Evolutionary conservation across 2,113 vertebrate species (phyloP), one percentile per base, ranked within the genome.

Genomic region (Coptodon bakossiorum): DNA sequence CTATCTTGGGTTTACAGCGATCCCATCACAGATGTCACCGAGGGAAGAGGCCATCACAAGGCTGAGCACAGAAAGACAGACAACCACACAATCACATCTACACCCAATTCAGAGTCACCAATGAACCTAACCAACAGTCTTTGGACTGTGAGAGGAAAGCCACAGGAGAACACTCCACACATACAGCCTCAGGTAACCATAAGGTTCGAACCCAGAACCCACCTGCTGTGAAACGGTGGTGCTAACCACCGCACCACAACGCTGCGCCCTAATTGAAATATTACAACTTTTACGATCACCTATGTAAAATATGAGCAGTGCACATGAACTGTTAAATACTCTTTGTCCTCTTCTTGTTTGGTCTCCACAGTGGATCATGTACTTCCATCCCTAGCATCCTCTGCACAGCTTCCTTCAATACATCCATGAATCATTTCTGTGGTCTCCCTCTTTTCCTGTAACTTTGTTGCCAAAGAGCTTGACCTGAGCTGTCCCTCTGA

Each of bases 11-110:
- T 16, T 59, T 59, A 31, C 56, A 59, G 56, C 5, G 0, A 59
- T 31, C 27, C 13, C 16, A 0, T 66, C 31, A 34, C 61, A n/a
- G 59, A 0, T 7, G 31, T 36, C 9, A 5, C 9, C 0, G 31
- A 34, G 31, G 9, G 31, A 36, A 19, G 54, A 36, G 17, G 59
- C 59, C 31, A 36, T 63, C 17, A 11, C 31, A n/a, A 19, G 31
- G 59, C 17, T 19, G 17, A 38, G 56, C 17, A 66, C 6, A 36
- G 59, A 63, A 10, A 31, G 27, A 59, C 57, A 29, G 1, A 63
- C 29, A 31, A 61, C 0, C 2, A 54, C 53, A 54, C 0, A 57
- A 7, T 1, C 12, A 36, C 9, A 66, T 36, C 31, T n/a, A 66
- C 17, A 66, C 1, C 61, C 17, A n/a, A 1, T 63, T 63, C 59